These are phyloP conservation scores for Osmerus mordax DNA, from an alignment of 2,113 vertebrate species.

Conservation along the genomic window DNA sequence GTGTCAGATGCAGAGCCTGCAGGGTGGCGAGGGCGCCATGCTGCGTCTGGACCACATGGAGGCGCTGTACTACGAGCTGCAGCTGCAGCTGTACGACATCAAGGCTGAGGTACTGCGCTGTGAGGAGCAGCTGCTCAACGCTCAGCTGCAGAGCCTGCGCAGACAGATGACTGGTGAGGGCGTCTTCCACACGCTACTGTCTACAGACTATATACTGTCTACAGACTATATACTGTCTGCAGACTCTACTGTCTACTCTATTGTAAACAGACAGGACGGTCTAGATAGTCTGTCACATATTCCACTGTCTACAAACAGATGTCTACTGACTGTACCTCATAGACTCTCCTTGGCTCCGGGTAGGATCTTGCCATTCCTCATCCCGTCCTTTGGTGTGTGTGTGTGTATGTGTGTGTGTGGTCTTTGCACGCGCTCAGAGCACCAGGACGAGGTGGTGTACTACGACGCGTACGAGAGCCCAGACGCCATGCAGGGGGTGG, in stretches of 20 bases:
- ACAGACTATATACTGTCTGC: too few species aligned
- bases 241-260: too few species aligned
- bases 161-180: conserved; percentile 87
- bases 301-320: too few species aligned
- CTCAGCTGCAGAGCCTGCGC: conserved; percentile 92
- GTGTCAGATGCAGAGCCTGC: conserved; percentile 88
- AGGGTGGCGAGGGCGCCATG: conserved; percentile 88
- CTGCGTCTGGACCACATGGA: conserved; percentile 88
- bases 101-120: conserved; percentile 94
- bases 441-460: conserved; percentile 92
- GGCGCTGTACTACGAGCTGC: conserved; percentile 92
- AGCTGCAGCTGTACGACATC: conserved; percentile 95
- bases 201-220: too few species aligned
- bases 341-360: too few species aligned
- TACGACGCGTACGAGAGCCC: conserved; percentile 96
- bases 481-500: conserved; percentile 89
- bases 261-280: too few species aligned
- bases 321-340: too few species aligned
- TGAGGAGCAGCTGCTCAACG: conserved; percentile 90
- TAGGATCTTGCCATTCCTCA: neutral
- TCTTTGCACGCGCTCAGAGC: conserved; percentile 54
- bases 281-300: too few species aligned
- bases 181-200: neutral
- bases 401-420: neutral
- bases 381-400: neutral